Base-by-base conservation (phyloP, 2,113 vertebrate species). In the Leiothrix lutea region DNA sequence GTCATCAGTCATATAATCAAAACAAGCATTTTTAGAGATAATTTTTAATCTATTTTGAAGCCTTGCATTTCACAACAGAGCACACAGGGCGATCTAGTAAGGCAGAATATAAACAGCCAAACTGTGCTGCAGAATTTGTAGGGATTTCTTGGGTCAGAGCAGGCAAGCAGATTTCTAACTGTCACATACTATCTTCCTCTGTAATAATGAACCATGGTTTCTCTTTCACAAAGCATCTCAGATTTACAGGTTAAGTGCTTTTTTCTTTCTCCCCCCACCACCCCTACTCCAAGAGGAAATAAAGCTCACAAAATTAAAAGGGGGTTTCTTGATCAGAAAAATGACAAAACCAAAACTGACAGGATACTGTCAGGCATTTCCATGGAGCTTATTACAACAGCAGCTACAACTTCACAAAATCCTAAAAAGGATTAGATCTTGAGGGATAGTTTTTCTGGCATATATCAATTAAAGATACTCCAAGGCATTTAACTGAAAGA, bases 11-110 rank as follows among this genome's bases (percentile, higher is more conserved):
- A 81, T 35, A 44, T 36, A 83, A 86, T 38, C 21, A 93, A 93
- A 95, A 86, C n/a, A 79, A 65, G 50, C 61, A 61, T 81, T 92
- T 87, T 87, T 75, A 87, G 36, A 85, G 58, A 65, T 65, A 94
- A 81, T 90, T 85, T 95, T 77, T 54, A 86, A 92, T 85, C 45
- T 31, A 42, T 82, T 87, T 73, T 45, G 24, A 67, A 84, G 50
- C 60, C 81, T 77, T 90, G 33, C 58, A 75, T 95, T 91, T 94
- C 81, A 77, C 45, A 91, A 26, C 29, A 82, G 57, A 90, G 45
- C 65, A 22, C 51, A 64, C 26, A 79, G 78, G 35, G 48, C 51
- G 53, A 72, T 85, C 38, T 38, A 70, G 33, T 23, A 62, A 64
- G 21, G 45, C 65, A 85, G n/a, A 92, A 75, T 5, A 69, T 19